Conservation (phyloP, 2,797 vertebrate genomes). For the Acrossocheilus fasciatus region DNA sequence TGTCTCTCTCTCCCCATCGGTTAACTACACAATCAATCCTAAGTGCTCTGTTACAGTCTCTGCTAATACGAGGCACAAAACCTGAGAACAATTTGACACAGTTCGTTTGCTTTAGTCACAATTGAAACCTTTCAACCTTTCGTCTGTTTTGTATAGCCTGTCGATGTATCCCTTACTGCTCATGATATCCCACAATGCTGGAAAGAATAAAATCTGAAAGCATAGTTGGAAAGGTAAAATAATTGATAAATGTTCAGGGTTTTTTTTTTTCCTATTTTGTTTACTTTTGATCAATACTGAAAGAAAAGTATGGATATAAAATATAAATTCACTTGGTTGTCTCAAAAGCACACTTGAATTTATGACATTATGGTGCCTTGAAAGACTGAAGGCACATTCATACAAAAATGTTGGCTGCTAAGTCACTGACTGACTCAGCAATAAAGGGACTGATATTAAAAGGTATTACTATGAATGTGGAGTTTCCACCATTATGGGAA, state of each 20-base stretch:
- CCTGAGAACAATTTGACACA: neutral
- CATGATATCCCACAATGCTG: neutral
- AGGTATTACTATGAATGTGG: neutral
- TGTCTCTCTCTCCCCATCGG: neutral
- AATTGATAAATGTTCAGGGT: neutral
- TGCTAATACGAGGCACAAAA: neutral
- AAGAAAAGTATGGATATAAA: neutral
- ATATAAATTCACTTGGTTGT: neutral
- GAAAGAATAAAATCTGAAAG: neutral
- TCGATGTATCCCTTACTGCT: neutral
- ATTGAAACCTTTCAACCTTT: neutral
- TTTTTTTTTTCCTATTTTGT: too few species aligned
- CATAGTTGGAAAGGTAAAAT: neutral
- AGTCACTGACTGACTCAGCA: neutral
- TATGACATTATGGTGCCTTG: neutral
- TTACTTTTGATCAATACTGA: too few species aligned
- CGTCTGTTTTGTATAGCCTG: neutral
- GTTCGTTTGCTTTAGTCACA: neutral
- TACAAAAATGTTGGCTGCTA: neutral
- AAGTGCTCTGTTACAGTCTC: slow-evolving; percentile 22
- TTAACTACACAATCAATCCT: slow-evolving; percentile 40
- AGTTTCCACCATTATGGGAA: neutral
- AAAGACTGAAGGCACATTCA: neutral
- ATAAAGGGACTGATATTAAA: neutral
- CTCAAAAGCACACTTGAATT: neutral